Conservation (phyloP, 2,113 vertebrate genomes). For the Zapornia atra region DNA sequence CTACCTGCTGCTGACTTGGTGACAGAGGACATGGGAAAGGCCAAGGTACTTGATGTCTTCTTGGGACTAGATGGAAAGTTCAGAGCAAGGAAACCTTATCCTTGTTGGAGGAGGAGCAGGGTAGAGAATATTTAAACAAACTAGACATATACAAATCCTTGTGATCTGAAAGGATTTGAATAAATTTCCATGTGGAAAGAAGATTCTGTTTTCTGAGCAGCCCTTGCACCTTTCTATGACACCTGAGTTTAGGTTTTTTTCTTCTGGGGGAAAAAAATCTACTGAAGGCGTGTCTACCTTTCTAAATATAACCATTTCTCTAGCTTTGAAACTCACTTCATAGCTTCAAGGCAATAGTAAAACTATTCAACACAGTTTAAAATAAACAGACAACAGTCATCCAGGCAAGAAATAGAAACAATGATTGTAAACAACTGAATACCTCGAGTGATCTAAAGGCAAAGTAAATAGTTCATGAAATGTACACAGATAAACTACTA, state of each 20-base stretch:
- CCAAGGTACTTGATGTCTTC: neutral
- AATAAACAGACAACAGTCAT: neutral
- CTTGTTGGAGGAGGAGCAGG: neutral
- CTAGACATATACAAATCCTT: neutral
- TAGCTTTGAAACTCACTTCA: neutral
- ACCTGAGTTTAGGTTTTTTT: neutral
- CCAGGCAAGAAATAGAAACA: neutral
- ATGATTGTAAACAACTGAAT: neutral
- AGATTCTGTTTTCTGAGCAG: neutral
- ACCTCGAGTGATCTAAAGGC: neutral
- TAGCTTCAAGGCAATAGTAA: neutral
- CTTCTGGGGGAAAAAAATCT: neutral
- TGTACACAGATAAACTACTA: neutral
- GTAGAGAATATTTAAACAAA: neutral
- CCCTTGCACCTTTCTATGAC: neutral
- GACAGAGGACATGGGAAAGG: neutral
- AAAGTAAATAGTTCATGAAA: neutral
- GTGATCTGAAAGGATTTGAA: neutral
- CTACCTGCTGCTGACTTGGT: neutral
- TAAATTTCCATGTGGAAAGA: neutral
- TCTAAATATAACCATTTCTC: neutral
- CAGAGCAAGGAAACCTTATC: neutral
- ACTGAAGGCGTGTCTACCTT: neutral
- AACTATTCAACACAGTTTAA: neutral
- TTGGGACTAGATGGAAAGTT: neutral